Base-by-base conservation (phyloP, 2,888 invertebrate species). In the Sericinus montela region DNA sequence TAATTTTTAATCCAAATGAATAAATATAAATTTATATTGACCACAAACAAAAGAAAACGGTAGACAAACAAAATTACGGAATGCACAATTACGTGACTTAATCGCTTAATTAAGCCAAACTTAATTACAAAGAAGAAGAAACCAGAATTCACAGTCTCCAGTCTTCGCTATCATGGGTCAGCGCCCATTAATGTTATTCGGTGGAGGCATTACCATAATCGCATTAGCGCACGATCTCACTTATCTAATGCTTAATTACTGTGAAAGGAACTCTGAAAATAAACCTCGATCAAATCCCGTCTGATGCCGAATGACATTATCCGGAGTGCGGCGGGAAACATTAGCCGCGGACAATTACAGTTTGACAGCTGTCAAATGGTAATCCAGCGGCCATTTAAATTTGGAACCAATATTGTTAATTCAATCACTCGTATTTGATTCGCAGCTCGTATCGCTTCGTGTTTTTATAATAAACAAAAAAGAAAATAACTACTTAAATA, bases 191-290 rank as follows among this genome's bases (percentile, higher is more conserved):
- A 40, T 29, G 13, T 45, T 34, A 8, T 19, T 46, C 44, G 32
- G 45, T 30, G 3, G 11, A 32, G 55, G 53, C n/a, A 63, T 62
- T 60, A 65, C 53, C 58, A 54, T 57, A 60, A 63, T 61, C 61
- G 66, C 57, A 63, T 69, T 67, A 69, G 60, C 50, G 58, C 59
- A 29, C 40, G 63, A 52, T 55, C 57, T 54, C 53, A 52, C 59
- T 63, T 60, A 62, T 64, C 66, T 59, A 61, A 62, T 64, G 63
- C 60, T 61, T 70, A 65, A 69, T 69, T 67, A 63, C 63, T 59
- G 62, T 58, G 60, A 65, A 63, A 62, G 60, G 59, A 65, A 53
- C 60, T 45, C n/a, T 34, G 45, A 52, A 48, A 50, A 45, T 45
- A 32, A 11, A 43, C 36, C 52, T 41, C n/a, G n/a, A n/a, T n/a